Evolutionary conservation across 2,888 invertebrate species (phyloP).

Genomic region (Drosophila birchii): DNA sequence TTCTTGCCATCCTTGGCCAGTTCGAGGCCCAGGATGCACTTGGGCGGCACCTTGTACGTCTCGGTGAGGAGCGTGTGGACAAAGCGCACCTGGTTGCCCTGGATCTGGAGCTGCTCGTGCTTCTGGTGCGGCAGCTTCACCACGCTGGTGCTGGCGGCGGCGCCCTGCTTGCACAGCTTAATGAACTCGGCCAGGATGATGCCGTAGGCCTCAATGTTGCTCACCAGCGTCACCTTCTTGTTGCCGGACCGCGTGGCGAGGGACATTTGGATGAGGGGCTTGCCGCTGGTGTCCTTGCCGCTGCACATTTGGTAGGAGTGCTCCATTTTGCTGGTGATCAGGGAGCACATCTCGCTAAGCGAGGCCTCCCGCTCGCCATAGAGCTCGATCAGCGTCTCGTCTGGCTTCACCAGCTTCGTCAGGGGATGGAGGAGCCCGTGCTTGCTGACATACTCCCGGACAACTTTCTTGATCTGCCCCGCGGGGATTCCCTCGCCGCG

Average conservation of each 20-base stretch:
- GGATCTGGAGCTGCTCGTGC: conserved; percentile 91
- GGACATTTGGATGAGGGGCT: conserved; percentile 91
- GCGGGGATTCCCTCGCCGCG: conserved; percentile 88
- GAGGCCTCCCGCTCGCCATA: conserved; percentile 81
- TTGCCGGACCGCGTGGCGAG: conserved; percentile 92
- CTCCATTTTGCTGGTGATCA: conserved; percentile 88
- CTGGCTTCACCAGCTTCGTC: conserved; percentile 78
- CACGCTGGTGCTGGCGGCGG: conserved; percentile 94
- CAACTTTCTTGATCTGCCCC: conserved; percentile 87
- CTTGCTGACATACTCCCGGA: conserved; percentile 90
- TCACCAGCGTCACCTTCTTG: conserved; percentile 96
- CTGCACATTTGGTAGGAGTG: conserved; percentile 84
- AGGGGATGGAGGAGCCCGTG: conserved; percentile 86
- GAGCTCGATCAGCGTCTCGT: conserved; percentile 78
- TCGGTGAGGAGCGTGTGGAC: conserved; percentile 83
- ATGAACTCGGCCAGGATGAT: conserved; percentile 92
- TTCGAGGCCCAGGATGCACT: conserved; percentile 83
- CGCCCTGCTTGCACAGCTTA: conserved; percentile 92
- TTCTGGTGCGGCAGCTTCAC: conserved; percentile 90
- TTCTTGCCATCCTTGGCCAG: conserved; percentile 84
- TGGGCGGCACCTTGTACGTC: conserved; percentile 84
- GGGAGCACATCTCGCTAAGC: conserved; percentile 90
- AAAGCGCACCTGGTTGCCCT: conserved; percentile 93
- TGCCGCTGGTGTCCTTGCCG: conserved; percentile 85
- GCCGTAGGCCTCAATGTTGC: conserved; percentile 94